Percentiles rank a stretch among this genome's conserved stretches.
phyloP scores from a whole-genome alignment of 2,113 vertebrate species.

The Motacilla tschutschensis region DNA sequence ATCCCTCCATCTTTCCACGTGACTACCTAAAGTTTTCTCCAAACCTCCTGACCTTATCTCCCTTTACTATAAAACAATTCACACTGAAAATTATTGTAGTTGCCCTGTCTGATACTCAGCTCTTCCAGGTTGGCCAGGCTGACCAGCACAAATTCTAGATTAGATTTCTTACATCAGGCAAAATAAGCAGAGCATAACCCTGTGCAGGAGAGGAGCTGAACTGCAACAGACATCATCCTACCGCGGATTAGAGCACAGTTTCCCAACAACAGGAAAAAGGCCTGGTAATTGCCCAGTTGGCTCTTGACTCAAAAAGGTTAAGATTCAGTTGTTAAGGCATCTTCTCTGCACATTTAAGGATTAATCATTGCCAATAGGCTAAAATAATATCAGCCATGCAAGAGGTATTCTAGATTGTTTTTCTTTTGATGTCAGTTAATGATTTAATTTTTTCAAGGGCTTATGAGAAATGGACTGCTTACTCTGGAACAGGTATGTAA shows the following conservation, averaged over 20 bases:
- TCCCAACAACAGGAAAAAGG: not conserved
- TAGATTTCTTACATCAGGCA: not conserved
- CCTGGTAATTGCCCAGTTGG: not conserved
- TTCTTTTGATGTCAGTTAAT: constrained; percentile 7
- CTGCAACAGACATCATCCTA: not conserved
- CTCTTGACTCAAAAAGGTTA: not conserved
- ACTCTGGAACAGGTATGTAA: not conserved
- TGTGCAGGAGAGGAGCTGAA: not conserved
- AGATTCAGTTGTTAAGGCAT: not conserved
- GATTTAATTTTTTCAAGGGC: constrained; percentile 1
- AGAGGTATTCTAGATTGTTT: not conserved
- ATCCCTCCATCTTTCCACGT: not conserved
- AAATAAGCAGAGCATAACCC: not conserved
- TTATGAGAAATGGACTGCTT: not conserved
- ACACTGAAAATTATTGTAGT: not conserved
- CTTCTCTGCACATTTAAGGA: not conserved
- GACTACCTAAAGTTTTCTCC: not conserved
- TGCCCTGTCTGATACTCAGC: not conserved
- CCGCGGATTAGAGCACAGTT: not conserved
- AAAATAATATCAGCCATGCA: not conserved
- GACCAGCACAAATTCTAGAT: not conserved
- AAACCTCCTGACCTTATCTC: not conserved
- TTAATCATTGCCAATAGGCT: not conserved
- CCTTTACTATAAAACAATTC: not conserved
- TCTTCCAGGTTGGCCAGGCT: not conserved